phyloP scores from a whole-genome alignment of 1,140 invertebrate species.

The Orchesella cincta region DNA sequence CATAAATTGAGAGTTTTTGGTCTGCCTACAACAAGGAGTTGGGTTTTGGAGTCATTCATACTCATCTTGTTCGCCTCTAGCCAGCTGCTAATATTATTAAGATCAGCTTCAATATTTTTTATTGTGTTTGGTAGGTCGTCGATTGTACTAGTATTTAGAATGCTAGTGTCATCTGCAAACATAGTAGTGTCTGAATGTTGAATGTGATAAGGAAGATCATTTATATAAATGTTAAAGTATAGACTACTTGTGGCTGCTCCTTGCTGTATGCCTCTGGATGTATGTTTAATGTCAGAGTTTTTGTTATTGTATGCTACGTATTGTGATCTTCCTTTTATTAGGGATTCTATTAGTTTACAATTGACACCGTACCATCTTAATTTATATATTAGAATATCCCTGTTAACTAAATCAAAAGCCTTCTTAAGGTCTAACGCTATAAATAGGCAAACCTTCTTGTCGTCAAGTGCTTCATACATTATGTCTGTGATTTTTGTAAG shows the following conservation, averaged over 20 bases:
- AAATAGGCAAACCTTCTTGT: background rate
- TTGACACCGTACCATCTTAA: constrained; percentile 35
- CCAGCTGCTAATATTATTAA: constrained; percentile 13
- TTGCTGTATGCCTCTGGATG: constrained; percentile 50
- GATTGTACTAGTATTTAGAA: background rate
- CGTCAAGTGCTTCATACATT: background rate
- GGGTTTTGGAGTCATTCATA: constrained; percentile 28
- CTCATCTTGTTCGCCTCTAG: background rate
- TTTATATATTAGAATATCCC: constrained; percentile 33
- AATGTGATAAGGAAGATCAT: constrained; percentile 47
- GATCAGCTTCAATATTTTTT: background rate
- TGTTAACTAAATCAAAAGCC: constrained; percentile 29
- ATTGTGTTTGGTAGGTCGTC: background rate
- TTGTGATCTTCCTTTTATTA: constrained; percentile 21
- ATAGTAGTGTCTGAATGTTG: constrained; percentile 34
- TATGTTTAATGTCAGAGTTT: background rate
- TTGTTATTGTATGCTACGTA: background rate
- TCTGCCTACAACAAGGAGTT: constrained; percentile 12
- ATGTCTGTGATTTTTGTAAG: constrained; percentile 9
- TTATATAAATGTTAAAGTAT: constrained; percentile 50
- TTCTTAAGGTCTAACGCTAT: constrained; percentile 30
- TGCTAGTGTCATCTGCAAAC: constrained; percentile 53
- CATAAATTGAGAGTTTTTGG: background rate
- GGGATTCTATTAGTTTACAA: constrained; percentile 7
- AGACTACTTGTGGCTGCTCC: constrained; percentile 51